Percentiles rank a stretch among this genome's conserved stretches.
These are phyloP conservation scores for Hoplodrina ambigua DNA, from an alignment of 2,888 invertebrate species.

Conservation along the genomic window DNA sequence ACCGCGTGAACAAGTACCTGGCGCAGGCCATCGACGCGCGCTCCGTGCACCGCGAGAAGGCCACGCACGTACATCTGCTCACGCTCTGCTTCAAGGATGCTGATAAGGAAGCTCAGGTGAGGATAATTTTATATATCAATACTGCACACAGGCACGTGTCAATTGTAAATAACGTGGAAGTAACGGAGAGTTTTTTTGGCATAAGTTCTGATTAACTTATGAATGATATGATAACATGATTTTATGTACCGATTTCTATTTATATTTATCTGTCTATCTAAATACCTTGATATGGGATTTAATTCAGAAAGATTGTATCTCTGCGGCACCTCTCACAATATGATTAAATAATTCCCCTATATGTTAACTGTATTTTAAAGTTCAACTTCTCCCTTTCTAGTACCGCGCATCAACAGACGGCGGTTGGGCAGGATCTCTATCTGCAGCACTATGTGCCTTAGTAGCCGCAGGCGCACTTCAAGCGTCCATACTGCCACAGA, in stretches of 20 bases:
- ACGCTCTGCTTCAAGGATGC: slow-evolving; percentile 96
- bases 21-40: slow-evolving; percentile 97
- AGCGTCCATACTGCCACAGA: slow-evolving; percentile 95
- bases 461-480: slow-evolving; percentile 94
- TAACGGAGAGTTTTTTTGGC: neutral
- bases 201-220: too few relatives aligned
- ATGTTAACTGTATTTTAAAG: neutral
- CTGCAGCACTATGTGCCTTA: slow-evolving; percentile 94
- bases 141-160: neutral
- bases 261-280: too few relatives aligned
- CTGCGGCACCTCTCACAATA: too few relatives aligned
- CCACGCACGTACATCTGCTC: slow-evolving; percentile 95
- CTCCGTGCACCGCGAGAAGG: slow-evolving; percentile 97
- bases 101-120: slow-evolving; percentile 94
- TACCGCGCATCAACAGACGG: slow-evolving; percentile 96
- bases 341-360: too few relatives aligned
- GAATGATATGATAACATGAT: too few relatives aligned
- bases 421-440: slow-evolving; percentile 95
- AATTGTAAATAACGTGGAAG: neutral
- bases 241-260: too few relatives aligned
- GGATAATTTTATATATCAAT: neutral
- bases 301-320: too few relatives aligned
- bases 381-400: slow-evolving; percentile 81
- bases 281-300: too few relatives aligned
- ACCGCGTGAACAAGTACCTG: slow-evolving; percentile 97